Base-by-base conservation (phyloP, 2,113 vertebrate genomes). In the Catagonus wagneri region DNA sequence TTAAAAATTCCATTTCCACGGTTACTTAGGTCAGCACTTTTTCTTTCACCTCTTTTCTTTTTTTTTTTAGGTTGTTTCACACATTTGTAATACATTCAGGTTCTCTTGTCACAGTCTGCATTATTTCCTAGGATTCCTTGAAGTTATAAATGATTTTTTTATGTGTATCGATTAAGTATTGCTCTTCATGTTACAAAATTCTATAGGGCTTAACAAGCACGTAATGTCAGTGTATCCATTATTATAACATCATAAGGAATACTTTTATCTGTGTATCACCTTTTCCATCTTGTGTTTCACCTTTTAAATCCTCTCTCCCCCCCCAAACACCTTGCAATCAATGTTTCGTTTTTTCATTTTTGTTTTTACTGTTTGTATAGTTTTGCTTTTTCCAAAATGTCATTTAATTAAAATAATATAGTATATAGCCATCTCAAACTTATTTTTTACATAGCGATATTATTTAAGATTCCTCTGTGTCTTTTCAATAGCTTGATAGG, bases 311-410 rank as follows among this genome's bases (percentile, higher is more conserved):
- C 13, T 52, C 25, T 76, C 32, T 86, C 50, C 17, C 71, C 34
- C 34, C 27, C 29, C 14, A 95, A 83, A 79, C 11, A 22, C 56
- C 9, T 93, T 65, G 27, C 23, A 88, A 60, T 12, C 25, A 72
- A 1, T 87, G 7, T 44, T 44, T 44, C 8, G 44, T 44, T 44
- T 44, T 44, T 44, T 44, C 8, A n/a, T 56, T 81, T 95, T 79
- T 79, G 44, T 44, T 90, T 15, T 34, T 22, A 50, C 19, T n/a
- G 2, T 54, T 25, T 88, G 10, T 75, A 44, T 44, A 44, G 20
- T 86, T 90, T 39, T 71, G 10, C 7, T 36, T 96, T 80, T 93
- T 89, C 36, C 36, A n/a, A 22, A 89, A 61, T 61, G 34, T 61
- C n/a, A 56, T 29, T 19, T 72, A 71, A 93, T 83, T 83, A 17